These are phyloP conservation scores for Poecilia latipinna DNA, from an alignment of 2,113 vertebrate species.

Conservation along the genomic window DNA sequence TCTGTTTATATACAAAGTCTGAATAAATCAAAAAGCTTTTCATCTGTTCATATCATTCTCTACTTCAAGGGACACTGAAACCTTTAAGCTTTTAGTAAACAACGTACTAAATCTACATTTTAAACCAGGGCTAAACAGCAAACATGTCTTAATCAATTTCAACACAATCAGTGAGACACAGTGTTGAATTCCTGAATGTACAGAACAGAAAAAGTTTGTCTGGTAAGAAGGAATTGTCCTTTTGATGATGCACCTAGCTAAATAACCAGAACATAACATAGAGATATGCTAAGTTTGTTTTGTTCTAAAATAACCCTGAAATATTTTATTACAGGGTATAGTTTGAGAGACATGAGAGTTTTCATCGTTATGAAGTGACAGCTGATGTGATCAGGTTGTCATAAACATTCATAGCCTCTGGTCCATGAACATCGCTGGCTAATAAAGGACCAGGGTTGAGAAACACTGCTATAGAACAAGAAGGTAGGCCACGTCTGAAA, in stretches of 20 bases:
- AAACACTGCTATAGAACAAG: too few relatives aligned
- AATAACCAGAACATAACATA: neutral
- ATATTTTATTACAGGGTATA: neutral
- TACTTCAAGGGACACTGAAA: neutral
- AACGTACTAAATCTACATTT: neutral
- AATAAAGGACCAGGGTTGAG: neutral
- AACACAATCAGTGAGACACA: neutral
- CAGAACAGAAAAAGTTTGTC: neutral
- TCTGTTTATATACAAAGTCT: neutral
- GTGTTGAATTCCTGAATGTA: neutral
- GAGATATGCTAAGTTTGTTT: neutral
- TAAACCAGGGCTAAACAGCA: neutral
- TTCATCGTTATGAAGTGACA: too few relatives aligned
- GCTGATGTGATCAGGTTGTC: neutral
- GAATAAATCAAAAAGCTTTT: neutral
- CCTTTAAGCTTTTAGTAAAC: neutral
- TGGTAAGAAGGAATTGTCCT: neutral
- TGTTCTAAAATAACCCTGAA: neutral
- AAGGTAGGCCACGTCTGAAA: too few relatives aligned
- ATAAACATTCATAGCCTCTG: neutral
- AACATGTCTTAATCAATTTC: neutral
- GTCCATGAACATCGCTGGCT: neutral
- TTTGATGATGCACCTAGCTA: neutral
- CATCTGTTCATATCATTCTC: neutral
- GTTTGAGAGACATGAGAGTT: neutral